These are phyloP conservation scores for Carassius auratus DNA, from an alignment of 2,113 vertebrate genomes.

Conservation along the genomic window DNA sequence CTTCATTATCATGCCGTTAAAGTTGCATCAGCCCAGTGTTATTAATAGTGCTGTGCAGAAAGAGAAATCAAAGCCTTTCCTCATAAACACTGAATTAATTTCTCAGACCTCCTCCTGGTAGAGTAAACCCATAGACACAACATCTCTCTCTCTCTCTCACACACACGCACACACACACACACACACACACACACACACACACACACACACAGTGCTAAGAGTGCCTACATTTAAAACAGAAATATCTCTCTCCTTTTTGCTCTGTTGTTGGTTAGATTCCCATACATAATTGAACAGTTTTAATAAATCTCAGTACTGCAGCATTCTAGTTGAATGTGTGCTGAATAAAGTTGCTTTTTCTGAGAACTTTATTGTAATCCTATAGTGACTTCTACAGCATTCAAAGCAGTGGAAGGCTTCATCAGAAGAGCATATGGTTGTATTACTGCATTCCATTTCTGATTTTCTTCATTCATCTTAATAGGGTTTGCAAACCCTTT, in stretches of 20 bases:
- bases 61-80: slow-evolving; percentile 70
- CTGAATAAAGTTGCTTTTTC: slow-evolving; percentile 2
- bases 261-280: slow-evolving; percentile 8
- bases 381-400: not conserved
- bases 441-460: slow-evolving; percentile 16
- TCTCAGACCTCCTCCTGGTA: slow-evolving; percentile 61
- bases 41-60: slow-evolving; percentile 64
- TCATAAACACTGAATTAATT: slow-evolving; percentile 74
- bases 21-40: slow-evolving; percentile 68
- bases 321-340: not conserved
- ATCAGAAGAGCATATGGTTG: not conserved
- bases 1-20: slow-evolving; percentile 63
- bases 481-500: slow-evolving; percentile 8
- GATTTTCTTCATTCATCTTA: slow-evolving; percentile 8
- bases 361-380: not conserved
- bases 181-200: not conserved
- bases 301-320: not conserved
- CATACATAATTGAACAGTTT: not conserved
- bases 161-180: not conserved
- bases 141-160: no score
- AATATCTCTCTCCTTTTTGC: not conserved
- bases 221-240: slow-evolving; percentile 9
- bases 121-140: slow-evolving; percentile 12
- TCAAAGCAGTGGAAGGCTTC: slow-evolving; percentile 6
- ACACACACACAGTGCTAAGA: not conserved